Evolutionary conservation across 1,140 invertebrate species (phyloP).

Genomic region (Megathymus violae): DNA sequence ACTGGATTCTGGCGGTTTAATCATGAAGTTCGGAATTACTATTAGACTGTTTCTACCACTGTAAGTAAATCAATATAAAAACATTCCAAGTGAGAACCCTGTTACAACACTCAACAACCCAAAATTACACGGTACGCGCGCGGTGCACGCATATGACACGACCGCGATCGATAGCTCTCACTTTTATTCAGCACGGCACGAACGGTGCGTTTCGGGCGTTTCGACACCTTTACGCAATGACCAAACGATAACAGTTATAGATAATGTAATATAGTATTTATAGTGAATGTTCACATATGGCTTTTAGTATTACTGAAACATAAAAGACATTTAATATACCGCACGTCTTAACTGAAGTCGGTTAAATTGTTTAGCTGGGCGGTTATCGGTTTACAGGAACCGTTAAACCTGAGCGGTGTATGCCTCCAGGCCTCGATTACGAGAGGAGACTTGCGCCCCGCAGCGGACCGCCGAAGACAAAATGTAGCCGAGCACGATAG

Average conservation of each 20-base stretch:
- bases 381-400: background rate
- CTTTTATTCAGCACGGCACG: conserved; percentile 47
- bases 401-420: too few relatives aligned
- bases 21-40: too few relatives aligned
- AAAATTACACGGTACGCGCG: background rate
- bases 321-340: background rate
- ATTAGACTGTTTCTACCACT: too few relatives aligned
- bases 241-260: conserved; percentile 13
- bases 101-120: conserved; percentile 9
- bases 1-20: too few relatives aligned
- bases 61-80: too few relatives aligned
- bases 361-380: background rate
- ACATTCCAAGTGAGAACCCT: too few relatives aligned
- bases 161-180: conserved; percentile 59
- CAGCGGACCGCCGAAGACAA: too few relatives aligned
- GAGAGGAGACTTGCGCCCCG: too few relatives aligned
- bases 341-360: background rate
- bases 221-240: conserved; percentile 37
- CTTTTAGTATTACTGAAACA: background rate
- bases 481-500: too few relatives aligned
- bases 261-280: background rate
- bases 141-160: conserved; percentile 35
- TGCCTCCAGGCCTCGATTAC: background rate
- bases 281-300: background rate
- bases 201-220: conserved; percentile 30